Base-by-base conservation (phyloP, 2,888 invertebrate genomes). In the Himalopsyche japonica region DNA sequence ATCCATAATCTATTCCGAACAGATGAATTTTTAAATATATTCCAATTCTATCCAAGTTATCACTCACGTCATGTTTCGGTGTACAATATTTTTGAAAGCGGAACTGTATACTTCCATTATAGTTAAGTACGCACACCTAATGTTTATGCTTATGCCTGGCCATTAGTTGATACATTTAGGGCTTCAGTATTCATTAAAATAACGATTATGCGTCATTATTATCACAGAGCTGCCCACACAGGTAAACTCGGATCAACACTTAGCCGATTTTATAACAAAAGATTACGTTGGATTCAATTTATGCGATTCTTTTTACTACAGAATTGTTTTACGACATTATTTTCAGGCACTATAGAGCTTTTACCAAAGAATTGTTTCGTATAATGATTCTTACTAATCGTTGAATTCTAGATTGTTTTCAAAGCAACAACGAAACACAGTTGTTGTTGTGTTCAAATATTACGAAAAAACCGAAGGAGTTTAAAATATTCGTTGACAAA, bases 131-230 rank as follows among this genome's bases (percentile, higher is more conserved):
- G 80, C 27, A 49, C 57, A 57, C 57, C 57, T 57, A 57, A 57
- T 57, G 57, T 57, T 57, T 57, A 77, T 79, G 79, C 79, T 82
- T 64, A 48, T 82, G 79, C 64, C 64, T 18, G 43, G 32, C 82
- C 79, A 82, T 82, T 82, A 82, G 82, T 82, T 49, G 24, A 79
- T 79, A 82, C 82, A 82, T 49, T 78, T 47, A 47, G 18, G 37
- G 80, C 83, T 79, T 83, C 83, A 80, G 80, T 83, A 83, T 80
- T 83, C 83, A 83, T 83, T 83, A 83, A 80, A 83, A 83, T 83
- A 83, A 83, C 83, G 83, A 83, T 83, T 76, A 80, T 80, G 80
- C 64, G 34, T 30, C 79, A 79, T 82, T 82, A 82, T 79, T 79
- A 79, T 49, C 64, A 34, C 57, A 77, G 47, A 27, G 57, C 12